phyloP scores from a whole-genome alignment of 2,888 invertebrate genomes.

The Polydrusus cervinus region DNA sequence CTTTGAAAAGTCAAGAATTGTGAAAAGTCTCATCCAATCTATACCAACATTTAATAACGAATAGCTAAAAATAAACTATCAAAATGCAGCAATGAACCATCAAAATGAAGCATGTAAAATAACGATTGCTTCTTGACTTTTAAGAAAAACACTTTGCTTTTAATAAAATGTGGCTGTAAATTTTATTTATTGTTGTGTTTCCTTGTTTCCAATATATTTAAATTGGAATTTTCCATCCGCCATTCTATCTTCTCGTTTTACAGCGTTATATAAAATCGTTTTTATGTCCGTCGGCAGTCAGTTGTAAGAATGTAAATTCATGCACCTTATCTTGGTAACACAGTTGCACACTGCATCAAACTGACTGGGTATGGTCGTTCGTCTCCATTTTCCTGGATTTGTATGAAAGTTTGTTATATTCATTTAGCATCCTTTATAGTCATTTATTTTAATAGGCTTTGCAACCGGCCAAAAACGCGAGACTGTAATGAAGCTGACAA shows the following conservation, averaged over 20 bases:
- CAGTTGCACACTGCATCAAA: conserved; percentile 63
- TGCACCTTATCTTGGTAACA: conserved; percentile 63
- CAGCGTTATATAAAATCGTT: conserved; percentile 42
- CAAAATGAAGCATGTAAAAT: too few relatives aligned
- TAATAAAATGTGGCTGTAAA: background rate
- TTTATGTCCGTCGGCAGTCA: conserved; percentile 44
- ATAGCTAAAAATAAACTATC: too few relatives aligned
- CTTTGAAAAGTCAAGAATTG: too few relatives aligned
- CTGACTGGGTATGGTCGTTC: conserved; percentile 60
- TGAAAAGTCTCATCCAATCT: too few relatives aligned
- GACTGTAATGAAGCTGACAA: conserved; percentile 19
- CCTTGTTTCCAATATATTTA: conserved; percentile 17
- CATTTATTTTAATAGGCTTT: conserved; percentile 15
- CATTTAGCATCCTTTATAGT: conserved; percentile 56
- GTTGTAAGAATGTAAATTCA: conserved; percentile 59
- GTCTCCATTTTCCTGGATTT: conserved; percentile 63
- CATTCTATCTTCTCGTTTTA: conserved; percentile 28
- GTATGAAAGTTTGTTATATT: conserved; percentile 59
- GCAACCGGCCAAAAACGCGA: conserved; percentile 11
- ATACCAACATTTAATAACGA: too few relatives aligned
- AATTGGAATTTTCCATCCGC: conserved; percentile 25
- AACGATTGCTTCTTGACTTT: too few relatives aligned
- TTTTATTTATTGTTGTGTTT: background rate
- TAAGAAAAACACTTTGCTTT: background rate
- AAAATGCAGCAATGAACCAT: too few relatives aligned